A percentile compares a stretch with the other conserved stretches of the same genome.
Conservation (phyloP, 2,113 vertebrate genomes). For the Illadopsis cleaveri region DNA sequence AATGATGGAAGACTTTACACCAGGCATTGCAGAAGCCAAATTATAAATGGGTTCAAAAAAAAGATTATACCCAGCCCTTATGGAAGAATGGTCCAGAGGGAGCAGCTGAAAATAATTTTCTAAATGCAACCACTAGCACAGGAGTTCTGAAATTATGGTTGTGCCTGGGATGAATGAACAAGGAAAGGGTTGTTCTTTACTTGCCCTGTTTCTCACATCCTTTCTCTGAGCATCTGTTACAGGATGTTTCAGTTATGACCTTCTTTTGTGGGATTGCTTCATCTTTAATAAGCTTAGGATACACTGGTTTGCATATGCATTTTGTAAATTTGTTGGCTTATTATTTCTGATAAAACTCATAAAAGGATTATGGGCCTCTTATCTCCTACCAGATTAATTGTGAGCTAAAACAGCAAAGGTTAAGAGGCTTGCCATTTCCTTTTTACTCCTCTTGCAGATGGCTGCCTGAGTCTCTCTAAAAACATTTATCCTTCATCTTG, state of each 20-base stretch:
- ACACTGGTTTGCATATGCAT: neutral
- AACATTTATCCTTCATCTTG: constrained; percentile 1
- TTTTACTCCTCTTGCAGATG: neutral
- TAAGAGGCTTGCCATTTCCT: constrained; percentile 39
- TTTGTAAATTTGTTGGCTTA: neutral
- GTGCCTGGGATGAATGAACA: neutral
- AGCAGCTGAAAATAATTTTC: neutral
- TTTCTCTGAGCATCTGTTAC: neutral
- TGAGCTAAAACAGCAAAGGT: constrained; percentile 37
- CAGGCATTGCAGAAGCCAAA: neutral
- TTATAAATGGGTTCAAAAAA: neutral
- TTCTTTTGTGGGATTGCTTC: constrained; percentile 19
- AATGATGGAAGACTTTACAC: neutral
- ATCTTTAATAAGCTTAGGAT: constrained; percentile 44
- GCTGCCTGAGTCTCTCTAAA: neutral
- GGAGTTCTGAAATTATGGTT: neutral
- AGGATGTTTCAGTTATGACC: neutral
- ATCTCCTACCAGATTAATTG: constrained; percentile 36
- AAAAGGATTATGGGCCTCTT: constrained; percentile 41
- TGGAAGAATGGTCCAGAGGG: neutral
- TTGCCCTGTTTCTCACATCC: neutral
- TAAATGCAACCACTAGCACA: neutral
- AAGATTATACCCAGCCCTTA: neutral
- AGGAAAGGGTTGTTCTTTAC: neutral
- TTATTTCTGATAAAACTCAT: constrained; percentile 38